A percentile compares a stretch with the other conserved stretches of the same genome.
Evolutionary conservation across 2,797 vertebrate species (phyloP).

Genomic region (Vultur gryphus): DNA sequence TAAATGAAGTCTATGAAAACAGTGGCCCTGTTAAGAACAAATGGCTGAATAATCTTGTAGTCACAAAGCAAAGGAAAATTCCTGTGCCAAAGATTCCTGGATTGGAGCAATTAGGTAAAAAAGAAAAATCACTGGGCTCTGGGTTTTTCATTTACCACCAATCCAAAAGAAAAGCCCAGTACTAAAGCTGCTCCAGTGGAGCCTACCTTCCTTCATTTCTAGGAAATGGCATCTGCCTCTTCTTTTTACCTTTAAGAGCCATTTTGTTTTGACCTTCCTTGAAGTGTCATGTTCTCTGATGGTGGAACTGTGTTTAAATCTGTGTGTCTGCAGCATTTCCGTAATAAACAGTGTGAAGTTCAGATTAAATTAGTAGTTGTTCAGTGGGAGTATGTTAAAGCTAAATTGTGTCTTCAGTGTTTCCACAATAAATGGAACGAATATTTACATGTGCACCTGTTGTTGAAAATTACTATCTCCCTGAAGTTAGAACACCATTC

Average conservation of each 20-base stretch:
- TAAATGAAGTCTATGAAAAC: background rate
- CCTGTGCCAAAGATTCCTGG: slow-evolving; percentile 42
- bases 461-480: background rate
- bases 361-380: background rate
- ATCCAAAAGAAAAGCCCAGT: background rate
- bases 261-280: slow-evolving; percentile 33
- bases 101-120: background rate
- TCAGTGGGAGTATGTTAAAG: background rate
- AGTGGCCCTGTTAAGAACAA: background rate
- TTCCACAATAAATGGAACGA: slow-evolving; percentile 33
- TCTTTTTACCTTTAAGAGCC: slow-evolving; percentile 14
- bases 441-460: background rate
- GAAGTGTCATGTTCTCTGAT: slow-evolving; percentile 31
- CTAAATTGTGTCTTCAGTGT: background rate
- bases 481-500: background rate
- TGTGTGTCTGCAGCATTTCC: slow-evolving; percentile 15
- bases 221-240: slow-evolving; percentile 57
- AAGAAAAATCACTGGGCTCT: background rate
- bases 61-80: background rate
- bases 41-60: background rate
- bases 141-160: background rate
- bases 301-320: slow-evolving; percentile 1
- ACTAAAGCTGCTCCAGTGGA: slow-evolving; percentile 47
- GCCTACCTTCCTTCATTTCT: slow-evolving; percentile 55
- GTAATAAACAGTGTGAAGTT: slow-evolving; percentile 2